Evolutionary conservation across 2,113 vertebrate species (phyloP).

Genomic region (Corythornis cristatus): DNA sequence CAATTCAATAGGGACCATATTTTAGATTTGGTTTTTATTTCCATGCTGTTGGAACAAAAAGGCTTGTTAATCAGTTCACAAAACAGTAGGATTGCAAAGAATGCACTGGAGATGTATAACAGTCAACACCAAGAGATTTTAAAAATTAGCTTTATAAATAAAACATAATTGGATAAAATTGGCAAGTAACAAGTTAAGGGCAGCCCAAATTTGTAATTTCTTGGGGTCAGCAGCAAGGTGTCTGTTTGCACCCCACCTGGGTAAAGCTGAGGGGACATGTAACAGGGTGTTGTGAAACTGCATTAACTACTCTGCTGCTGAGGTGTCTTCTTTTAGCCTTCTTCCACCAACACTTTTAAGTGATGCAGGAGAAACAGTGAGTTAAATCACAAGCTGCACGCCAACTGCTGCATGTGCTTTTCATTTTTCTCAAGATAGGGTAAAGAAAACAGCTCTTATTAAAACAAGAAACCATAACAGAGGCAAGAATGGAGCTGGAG

Average conservation of each 20-base stretch:
- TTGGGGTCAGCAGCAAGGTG: background rate
- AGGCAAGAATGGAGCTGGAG: background rate
- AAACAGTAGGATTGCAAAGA: conserved; percentile 12
- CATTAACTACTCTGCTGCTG: background rate
- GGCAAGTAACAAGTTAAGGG: background rate
- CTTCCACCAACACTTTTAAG: background rate
- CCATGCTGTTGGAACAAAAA: background rate
- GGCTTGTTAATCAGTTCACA: conserved; percentile 20
- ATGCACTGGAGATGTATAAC: background rate
- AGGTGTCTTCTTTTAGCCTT: background rate
- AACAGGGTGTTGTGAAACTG: background rate
- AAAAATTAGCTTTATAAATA: conserved; percentile 21
- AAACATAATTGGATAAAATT: conserved; percentile 9
- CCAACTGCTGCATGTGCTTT: background rate
- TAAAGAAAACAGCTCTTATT: background rate
- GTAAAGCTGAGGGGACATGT: background rate
- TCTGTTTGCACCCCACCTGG: background rate
- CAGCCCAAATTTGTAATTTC: background rate
- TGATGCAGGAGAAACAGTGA: background rate
- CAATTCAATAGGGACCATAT: background rate
- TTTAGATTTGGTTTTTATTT: conserved; percentile 2
- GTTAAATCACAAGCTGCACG: rapidly evolving
- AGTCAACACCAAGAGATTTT: background rate
- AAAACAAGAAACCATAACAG: background rate
- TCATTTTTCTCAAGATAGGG: background rate